These are phyloP conservation scores for Limanda limanda DNA, from an alignment of 2,113 vertebrate species.

Conservation along the genomic window DNA sequence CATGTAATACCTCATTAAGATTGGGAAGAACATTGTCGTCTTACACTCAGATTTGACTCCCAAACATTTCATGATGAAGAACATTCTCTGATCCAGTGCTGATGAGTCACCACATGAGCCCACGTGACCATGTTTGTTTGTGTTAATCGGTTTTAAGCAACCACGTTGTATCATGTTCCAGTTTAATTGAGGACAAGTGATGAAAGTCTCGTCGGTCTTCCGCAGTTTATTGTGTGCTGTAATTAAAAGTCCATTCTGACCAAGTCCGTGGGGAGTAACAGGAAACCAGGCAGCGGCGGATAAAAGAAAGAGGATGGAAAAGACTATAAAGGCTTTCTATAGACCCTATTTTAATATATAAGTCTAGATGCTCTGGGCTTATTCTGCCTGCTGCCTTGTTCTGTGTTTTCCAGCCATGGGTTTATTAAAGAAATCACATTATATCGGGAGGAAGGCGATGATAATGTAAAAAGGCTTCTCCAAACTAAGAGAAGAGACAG, in stretches of 20 bases:
- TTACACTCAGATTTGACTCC: too few species aligned
- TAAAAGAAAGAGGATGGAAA: background rate
- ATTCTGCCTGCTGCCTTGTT: background rate
- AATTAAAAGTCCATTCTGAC: conserved; percentile 21
- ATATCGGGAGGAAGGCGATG: too few species aligned
- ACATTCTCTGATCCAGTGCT: background rate
- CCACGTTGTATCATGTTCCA: background rate
- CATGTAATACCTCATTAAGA: conserved; percentile 33
- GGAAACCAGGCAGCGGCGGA: background rate
- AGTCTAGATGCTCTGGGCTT: background rate
- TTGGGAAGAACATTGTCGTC: background rate
- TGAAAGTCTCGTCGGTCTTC: conserved; percentile 8
- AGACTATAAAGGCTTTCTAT: background rate
- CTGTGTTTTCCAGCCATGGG: too few species aligned
- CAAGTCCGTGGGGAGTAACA: background rate
- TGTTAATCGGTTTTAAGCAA: background rate
- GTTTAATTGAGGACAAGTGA: conserved; percentile 1
- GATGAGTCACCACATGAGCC: background rate
- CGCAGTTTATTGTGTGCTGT: conserved; percentile 2
- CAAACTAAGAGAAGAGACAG: conserved; percentile 5
- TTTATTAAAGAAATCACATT: too few species aligned
- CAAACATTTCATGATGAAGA: too few species aligned
- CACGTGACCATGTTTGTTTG: background rate
- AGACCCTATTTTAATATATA: background rate
- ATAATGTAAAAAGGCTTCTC: background rate